A percentile compares a stretch with the other conserved stretches of the same genome.
phyloP scores from a whole-genome alignment of 2,113 vertebrate genomes.

The Leptobrachium ailaonicum region DNA sequence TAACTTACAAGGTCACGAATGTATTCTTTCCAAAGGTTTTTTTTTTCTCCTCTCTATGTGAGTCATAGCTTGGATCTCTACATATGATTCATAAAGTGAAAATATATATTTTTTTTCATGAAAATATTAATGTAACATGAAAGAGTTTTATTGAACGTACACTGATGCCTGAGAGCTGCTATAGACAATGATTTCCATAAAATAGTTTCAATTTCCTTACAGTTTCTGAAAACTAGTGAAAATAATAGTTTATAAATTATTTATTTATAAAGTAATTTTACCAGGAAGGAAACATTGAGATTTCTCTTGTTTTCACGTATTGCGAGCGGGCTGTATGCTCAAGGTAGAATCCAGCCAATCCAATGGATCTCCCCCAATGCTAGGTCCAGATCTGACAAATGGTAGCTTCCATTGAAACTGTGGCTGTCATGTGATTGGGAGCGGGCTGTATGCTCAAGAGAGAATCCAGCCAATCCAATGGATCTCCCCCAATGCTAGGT shows the following conservation, averaged over 20 bases:
- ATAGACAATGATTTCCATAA: conserved; percentile 23
- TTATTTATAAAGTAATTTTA: too few relatives aligned
- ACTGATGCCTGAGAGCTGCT: conserved; percentile 38
- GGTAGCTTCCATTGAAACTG: too few relatives aligned
- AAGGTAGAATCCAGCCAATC: too few relatives aligned
- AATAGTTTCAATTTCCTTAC: conserved; percentile 9
- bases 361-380: too few relatives aligned
- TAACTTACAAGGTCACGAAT: conserved; percentile 43
- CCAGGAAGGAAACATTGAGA: too few relatives aligned
- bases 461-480: too few relatives aligned
- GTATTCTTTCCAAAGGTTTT: conserved; percentile 29
- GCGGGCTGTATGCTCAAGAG: too few relatives aligned
- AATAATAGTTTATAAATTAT: neutral
- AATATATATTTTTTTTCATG: conserved; percentile 45
- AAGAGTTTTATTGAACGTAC: conserved; percentile 38
- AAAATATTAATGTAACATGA: conserved; percentile 39
- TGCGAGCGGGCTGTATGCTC: too few relatives aligned
- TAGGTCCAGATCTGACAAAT: too few relatives aligned
- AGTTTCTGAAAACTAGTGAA: neutral
- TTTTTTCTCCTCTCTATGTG: conserved; percentile 24
- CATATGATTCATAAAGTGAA: conserved; percentile 46
- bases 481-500: too few relatives aligned
- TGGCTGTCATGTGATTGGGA: too few relatives aligned
- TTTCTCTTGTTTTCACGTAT: too few relatives aligned
- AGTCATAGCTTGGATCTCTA: conserved; percentile 32